phyloP scores from a whole-genome alignment of 1,140 invertebrate genomes.

The Ladona fulva region DNA sequence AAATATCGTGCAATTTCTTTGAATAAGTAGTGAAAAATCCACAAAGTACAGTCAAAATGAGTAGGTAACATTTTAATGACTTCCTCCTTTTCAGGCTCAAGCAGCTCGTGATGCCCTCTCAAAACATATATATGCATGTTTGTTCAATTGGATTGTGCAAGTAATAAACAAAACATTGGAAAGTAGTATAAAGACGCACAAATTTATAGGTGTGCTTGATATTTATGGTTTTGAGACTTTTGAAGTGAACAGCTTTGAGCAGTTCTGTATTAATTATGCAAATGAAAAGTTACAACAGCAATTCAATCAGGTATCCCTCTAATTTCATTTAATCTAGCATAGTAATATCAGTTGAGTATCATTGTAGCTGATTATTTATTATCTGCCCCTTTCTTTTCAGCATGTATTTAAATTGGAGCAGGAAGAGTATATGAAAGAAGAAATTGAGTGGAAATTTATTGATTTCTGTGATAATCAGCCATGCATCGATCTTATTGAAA shows the following conservation, averaged over 20 bases:
- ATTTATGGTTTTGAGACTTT: constrained; percentile 99
- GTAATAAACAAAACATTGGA: constrained; percentile 77
- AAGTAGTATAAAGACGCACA: constrained; percentile 35
- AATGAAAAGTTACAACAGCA: constrained; percentile 99
- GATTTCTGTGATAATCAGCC: constrained; percentile 99
- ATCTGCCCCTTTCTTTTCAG: constrained; percentile 42
- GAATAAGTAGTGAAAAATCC: no score
- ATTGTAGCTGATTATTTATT: constrained; percentile 14
- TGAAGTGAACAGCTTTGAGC: constrained; percentile 95
- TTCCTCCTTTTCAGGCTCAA: constrained; percentile 43
- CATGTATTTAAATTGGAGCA: constrained; percentile 98
- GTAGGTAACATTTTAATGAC: no score
- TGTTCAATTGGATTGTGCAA: constrained; percentile 90
- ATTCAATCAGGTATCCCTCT: constrained; percentile 69
- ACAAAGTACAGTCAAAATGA: no score
- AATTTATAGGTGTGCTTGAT: constrained; percentile 86
- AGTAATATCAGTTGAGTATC: neutral
- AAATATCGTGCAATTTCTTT: no score
- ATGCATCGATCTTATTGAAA: constrained; percentile 96
- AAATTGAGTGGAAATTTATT: constrained; percentile 97
- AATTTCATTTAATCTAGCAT: constrained; percentile 9
- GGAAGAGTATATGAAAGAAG: constrained; percentile 94
- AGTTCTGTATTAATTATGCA: constrained; percentile 99
- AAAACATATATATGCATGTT: constrained; percentile 88
- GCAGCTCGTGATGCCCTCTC: constrained; percentile 86